Evolutionary conservation across 2,113 vertebrate species (phyloP), one percentile per base, ranked within the genome.

Genomic region (Procavia capensis): DNA sequence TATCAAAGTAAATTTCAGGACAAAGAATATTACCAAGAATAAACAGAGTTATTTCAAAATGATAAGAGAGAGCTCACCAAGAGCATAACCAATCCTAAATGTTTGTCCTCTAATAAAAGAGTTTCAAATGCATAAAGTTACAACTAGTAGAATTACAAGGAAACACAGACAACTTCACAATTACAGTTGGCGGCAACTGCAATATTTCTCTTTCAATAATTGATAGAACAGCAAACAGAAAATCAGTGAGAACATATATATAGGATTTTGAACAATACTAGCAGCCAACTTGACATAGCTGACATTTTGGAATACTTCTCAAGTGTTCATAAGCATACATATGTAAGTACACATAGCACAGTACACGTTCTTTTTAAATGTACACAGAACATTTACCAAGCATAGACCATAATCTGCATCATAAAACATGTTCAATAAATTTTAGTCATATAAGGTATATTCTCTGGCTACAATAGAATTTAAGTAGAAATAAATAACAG

Each of bases 1-100:
- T 41, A 78, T 72, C 19, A 96, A 94, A 93, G 47, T 57, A 85
- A 45, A 88, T 59, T 95, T 93, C 78, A 79, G 70, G 79, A 61
- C 25, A 93, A 90, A 92, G n/a, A 90, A 66, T 79, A 91, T 83
- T 70, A 66, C 47, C 41, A 43, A 50, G 34, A 50, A 79, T 68
- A 80, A 88, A 80, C 50, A 93, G 4, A 27, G 5, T 92, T 3
- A 61, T 59, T 94, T 89, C 20, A 90, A 90, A 80, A 74, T 80
- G 57, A 89, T 57, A 90, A 85, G 22, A 54, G 11, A 54, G 57
- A 94, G 25, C 64, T 81, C 24, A 85, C 31, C 11, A 50, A 63
- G 36, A 17, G n/a, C 4, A 70, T 47, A 22, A 88, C 61, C 1
- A 72, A 70, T 63, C 34, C 45, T 74, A 95, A 91, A 34, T 19